Evolutionary conservation across 2,113 vertebrate species (phyloP).

Genomic region (Dendropsophus ebraccatus): DNA sequence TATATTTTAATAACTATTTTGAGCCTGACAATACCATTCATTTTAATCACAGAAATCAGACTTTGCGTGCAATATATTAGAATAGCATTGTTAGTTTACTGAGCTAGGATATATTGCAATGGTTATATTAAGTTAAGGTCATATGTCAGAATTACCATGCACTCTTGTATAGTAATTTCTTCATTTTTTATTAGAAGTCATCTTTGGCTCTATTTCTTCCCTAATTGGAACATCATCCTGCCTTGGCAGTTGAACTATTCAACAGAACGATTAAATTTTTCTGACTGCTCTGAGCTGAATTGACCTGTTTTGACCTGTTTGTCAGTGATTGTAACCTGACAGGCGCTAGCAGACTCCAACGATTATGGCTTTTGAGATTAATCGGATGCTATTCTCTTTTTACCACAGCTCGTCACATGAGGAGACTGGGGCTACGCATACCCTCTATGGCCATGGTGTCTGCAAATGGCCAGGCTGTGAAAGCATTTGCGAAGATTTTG

Average conservation of each 20-base stretch:
- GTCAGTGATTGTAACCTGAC: slow-evolving; percentile 84
- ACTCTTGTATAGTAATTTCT: slow-evolving; percentile 76
- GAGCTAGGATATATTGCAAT: slow-evolving; percentile 7
- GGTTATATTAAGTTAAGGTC: slow-evolving; percentile 74
- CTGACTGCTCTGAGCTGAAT: slow-evolving; percentile 81
- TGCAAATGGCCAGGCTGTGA: slow-evolving; percentile 99
- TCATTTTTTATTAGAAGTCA: slow-evolving; percentile 81
- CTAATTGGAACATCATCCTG: slow-evolving; percentile 86
- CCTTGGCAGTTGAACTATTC: slow-evolving; percentile 84
- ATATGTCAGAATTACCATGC: slow-evolving; percentile 77
- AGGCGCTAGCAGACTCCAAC: slow-evolving; percentile 77
- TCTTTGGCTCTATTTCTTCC: slow-evolving; percentile 81
- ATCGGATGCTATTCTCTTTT: slow-evolving; percentile 74
- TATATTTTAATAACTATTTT: slow-evolving; percentile 6
- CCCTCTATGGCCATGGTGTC: slow-evolving; percentile 97
- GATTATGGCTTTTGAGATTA: slow-evolving; percentile 79
- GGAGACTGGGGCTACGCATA: slow-evolving; percentile 93
- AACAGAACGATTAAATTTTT: slow-evolving; percentile 84
- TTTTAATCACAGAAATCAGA: not conserved
- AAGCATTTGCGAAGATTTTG: slow-evolving; percentile 98
- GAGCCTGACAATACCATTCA: slow-evolving; percentile 9
- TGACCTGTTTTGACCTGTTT: slow-evolving; percentile 84
- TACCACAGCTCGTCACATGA: slow-evolving; percentile 91
- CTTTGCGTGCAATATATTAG: not conserved
- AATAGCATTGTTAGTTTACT: slow-evolving; percentile 2